Conservation (phyloP, 1,140 invertebrate species). For the Cyphomyrmex costatus region DNA sequence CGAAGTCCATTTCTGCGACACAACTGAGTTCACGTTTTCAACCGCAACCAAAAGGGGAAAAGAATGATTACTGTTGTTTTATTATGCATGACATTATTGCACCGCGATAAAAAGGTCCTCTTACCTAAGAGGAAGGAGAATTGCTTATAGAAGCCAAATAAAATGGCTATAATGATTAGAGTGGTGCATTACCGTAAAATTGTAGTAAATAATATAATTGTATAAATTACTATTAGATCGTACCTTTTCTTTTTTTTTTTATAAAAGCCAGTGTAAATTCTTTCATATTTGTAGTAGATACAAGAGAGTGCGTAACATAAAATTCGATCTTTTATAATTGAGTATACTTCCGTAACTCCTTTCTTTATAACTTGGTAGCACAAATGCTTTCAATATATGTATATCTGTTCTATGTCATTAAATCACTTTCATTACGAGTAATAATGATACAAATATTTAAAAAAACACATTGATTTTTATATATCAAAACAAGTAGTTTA, state of each 20-base stretch:
- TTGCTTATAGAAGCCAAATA: neutral
- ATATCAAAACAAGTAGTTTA: neutral
- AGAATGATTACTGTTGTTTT: neutral
- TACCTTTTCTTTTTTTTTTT: neutral
- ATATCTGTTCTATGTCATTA: neutral
- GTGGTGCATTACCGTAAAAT: neutral
- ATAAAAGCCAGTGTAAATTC: neutral
- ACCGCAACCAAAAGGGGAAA: neutral
- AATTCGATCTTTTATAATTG: neutral
- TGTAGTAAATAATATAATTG: conserved; percentile 8
- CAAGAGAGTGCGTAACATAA: neutral
- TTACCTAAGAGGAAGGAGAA: neutral
- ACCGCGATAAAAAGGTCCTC: neutral
- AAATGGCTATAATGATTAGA: neutral
- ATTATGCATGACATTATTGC: conserved; percentile 47
- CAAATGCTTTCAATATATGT: neutral
- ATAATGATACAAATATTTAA: neutral
- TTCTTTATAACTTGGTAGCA: neutral
- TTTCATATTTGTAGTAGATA: neutral
- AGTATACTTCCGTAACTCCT: neutral
- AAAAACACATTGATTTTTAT: neutral
- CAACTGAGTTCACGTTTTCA: neutral
- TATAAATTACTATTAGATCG: conserved; percentile 10
- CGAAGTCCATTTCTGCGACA: conserved; percentile 41
- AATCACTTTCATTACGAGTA: neutral